These are phyloP conservation scores for Drosophila orena DNA, from an alignment of 1,140 invertebrate genomes.

Conservation along the genomic window DNA sequence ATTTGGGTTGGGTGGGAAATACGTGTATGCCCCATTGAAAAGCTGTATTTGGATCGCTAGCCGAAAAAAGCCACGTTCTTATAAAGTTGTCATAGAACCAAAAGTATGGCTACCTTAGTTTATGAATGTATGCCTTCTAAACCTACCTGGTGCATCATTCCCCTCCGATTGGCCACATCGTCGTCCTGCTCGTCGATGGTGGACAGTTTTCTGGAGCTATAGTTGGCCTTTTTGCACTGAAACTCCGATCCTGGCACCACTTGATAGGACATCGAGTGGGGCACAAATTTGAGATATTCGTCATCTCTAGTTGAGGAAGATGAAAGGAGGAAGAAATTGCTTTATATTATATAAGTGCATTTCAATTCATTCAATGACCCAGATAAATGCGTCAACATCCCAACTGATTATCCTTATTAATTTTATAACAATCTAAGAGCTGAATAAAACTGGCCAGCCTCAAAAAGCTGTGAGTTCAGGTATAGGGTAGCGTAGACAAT, in stretches of 20 bases:
- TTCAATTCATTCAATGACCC: too few species aligned
- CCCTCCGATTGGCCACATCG: slow-evolving; percentile 61
- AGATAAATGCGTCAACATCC: not conserved
- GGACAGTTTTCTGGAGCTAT: slow-evolving; percentile 53
- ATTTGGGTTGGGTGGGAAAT: not conserved
- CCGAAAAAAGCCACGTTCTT: too few species aligned
- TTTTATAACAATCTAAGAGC: too few species aligned
- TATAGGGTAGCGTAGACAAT: not conserved
- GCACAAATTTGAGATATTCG: slow-evolving; percentile 74
- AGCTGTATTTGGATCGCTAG: too few species aligned
- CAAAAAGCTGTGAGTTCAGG: not conserved
- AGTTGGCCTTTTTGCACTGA: slow-evolving; percentile 57
- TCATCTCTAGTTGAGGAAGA: slow-evolving; percentile 58
- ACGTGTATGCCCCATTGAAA: not conserved
- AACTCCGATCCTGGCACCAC: slow-evolving; percentile 70
- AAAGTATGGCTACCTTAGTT: not conserved
- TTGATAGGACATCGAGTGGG: slow-evolving; percentile 61
- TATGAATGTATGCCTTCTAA: not conserved
- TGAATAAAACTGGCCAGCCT: not conserved
- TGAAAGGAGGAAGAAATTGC: not conserved
- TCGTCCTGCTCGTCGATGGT: slow-evolving; percentile 72
- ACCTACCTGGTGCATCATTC: slow-evolving; percentile 68
- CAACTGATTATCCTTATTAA: not conserved
- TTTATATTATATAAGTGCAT: not conserved
- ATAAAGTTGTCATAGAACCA: too few species aligned